Evolutionary conservation across 2,113 vertebrate species (phyloP).

Genomic region (Gobio gobio): DNA sequence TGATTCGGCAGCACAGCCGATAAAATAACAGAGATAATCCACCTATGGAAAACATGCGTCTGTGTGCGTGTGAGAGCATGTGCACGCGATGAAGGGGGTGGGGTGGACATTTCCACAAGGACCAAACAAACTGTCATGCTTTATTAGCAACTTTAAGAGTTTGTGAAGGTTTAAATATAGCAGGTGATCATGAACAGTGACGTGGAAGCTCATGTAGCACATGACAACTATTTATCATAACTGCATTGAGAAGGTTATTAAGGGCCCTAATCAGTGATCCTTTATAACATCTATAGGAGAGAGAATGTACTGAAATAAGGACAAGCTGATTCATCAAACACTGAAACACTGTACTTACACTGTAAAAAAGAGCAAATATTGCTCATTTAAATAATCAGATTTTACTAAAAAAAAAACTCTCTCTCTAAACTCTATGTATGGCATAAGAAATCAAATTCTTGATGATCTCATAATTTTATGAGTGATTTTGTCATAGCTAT

Average conservation of each 20-base stretch:
- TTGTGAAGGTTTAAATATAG: constrained; percentile 46
- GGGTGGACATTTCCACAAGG: background rate
- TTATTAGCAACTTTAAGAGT: background rate
- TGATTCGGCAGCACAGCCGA: constrained; percentile 55
- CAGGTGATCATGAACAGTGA: constrained; percentile 17
- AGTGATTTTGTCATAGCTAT: too few relatives aligned
- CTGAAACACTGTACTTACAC: background rate
- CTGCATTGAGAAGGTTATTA: background rate
- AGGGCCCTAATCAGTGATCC: background rate
- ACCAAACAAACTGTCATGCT: background rate
- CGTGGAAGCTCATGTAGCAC: constrained; percentile 5
- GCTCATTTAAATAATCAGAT: background rate
- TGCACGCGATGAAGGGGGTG: background rate
- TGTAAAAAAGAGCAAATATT: background rate
- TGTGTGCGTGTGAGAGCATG: constrained; percentile 25
- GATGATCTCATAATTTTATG: background rate
- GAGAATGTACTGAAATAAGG: background rate
- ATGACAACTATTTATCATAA: constrained; percentile 30
- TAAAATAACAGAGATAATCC: constrained; percentile 63
- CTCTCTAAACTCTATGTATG: too few relatives aligned
- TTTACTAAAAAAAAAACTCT: background rate
- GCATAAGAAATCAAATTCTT: too few relatives aligned
- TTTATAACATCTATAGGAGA: background rate
- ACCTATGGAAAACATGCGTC: constrained; percentile 45
- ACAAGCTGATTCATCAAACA: background rate